These are phyloP conservation scores for Resseliella maxima DNA, from an alignment of 2,888 invertebrate species.

Conservation along the genomic window DNA sequence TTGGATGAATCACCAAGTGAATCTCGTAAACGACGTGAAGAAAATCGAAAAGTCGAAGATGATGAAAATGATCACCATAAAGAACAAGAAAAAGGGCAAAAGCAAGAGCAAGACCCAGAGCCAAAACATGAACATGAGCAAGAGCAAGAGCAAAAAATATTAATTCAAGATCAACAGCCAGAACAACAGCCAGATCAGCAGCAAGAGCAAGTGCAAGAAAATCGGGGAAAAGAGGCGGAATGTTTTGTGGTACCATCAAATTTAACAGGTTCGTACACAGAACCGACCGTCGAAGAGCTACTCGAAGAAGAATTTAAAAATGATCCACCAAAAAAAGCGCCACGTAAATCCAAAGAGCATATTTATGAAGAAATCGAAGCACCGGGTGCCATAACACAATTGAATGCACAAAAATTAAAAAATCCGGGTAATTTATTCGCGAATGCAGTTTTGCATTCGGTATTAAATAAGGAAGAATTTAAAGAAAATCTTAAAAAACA, in stretches of 20 bases:
- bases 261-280: conserved; percentile 54
- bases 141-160: too few species aligned
- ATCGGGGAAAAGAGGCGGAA: background rate
- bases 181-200: background rate
- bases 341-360: conserved; percentile 72
- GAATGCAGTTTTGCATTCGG: conserved; percentile 1
- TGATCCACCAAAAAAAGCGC: conserved; percentile 63
- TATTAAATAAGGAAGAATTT: conserved; percentile 6
- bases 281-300: conserved; percentile 69
- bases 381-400: conserved; percentile 8
- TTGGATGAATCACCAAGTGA: conserved; percentile 67
- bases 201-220: background rate
- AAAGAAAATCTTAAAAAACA: background rate
- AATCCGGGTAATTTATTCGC: background rate
- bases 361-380: conserved; percentile 74
- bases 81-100: background rate
- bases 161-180: background rate
- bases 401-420: background rate
- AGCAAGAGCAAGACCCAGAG: background rate
- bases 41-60: conserved; percentile 58
- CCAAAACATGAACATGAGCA: background rate
- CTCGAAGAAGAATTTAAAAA: conserved; percentile 60
- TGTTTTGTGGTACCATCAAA: conserved; percentile 4
- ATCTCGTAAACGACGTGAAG: conserved; percentile 62
- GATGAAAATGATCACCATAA: background rate